Evolutionary conservation across 2,797 vertebrate species (phyloP).

Genomic region (Acanthurus tractus): DNA sequence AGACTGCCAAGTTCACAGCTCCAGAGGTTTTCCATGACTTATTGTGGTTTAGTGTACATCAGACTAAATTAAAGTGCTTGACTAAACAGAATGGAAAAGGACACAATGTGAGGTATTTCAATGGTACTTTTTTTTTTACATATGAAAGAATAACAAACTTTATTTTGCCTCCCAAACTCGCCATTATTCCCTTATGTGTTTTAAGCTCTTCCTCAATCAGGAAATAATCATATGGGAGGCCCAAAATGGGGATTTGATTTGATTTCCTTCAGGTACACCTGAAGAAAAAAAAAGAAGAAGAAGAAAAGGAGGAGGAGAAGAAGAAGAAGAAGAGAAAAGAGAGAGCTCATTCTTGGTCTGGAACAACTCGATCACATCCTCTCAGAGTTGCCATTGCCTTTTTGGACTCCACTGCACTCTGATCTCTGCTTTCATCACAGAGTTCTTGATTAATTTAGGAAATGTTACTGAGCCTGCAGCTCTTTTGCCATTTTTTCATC

Average conservation of each 20-base stretch:
- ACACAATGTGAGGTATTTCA: not conserved
- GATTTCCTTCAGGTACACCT: not conserved
- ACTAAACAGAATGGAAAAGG: not conserved
- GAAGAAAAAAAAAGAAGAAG: too few species aligned
- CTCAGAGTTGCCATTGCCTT: not conserved
- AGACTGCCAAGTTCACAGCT: too few species aligned
- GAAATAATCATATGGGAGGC: not conserved
- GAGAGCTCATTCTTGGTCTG: not conserved
- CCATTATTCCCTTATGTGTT: slow-evolving; percentile 1
- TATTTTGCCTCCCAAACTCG: not conserved
- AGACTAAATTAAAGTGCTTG: not conserved
- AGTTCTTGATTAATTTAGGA: not conserved
- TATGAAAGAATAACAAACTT: slow-evolving; percentile 1
- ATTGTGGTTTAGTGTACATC: not conserved
- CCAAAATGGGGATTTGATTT: slow-evolving; percentile 5
- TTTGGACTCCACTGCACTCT: not conserved
- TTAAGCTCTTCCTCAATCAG: slow-evolving; percentile 6
- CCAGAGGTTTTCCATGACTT: not conserved
- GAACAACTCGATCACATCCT: not conserved
- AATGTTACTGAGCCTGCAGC: slow-evolving; percentile 49
- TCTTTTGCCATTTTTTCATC: slow-evolving; percentile 74
- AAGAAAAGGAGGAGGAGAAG: too few species aligned
- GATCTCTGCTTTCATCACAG: slow-evolving; percentile 10
- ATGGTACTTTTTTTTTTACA: not conserved
- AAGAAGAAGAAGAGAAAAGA: too few species aligned